Evolutionary conservation across 2,888 invertebrate genomes (phyloP), one percentile per base, ranked within the genome.

Genomic region (Drosophila meridionalis): DNA sequence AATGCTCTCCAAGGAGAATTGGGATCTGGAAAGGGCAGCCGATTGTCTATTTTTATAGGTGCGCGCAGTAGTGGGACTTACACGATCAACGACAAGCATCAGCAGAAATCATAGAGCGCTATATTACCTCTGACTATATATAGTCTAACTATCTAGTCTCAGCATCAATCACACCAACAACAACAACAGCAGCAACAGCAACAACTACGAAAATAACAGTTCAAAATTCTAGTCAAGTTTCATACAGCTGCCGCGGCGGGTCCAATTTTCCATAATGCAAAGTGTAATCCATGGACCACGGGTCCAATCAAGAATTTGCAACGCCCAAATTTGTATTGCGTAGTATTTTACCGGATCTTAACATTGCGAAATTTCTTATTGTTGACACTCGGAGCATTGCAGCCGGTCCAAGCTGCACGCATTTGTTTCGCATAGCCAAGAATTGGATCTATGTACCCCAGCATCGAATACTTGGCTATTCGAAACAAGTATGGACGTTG

Each of bases 1-100:
- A 53, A 98, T 98, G 40, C 94, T 99, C 62, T 98, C 98, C 59
- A 96, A 97, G 50, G 97, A 96, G 92, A 96, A 98, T 93, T 99
- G 99, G 99, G 97, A 98, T 92, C 94, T 98, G 90, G 97, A 97
- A 93, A 95, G 96, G 92, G 98, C 99, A 78, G 98, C 98, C 60
- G 98, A 99, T 93, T 95, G 96, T 92, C 94, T 97, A 86, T 96
- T 97, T 94, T 96, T 96, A 95, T 97, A 96, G 95, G 92, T 92
- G 58, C 9, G 50, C 66, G 32, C 56, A n/a, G 66, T 60, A 7
- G 42, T 8, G 57, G 32, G 42, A 28, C 42, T 40, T 42, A 26
- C 59, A 52, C 26, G 53, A 55, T 43, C 53, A 68, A 48, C 57
- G 56, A 50, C 32, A 40, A 55, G 14, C 57, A 45, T 14, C 36